Conservation (phyloP, 2,113 vertebrate species). For the Siniperca knerii region DNA sequence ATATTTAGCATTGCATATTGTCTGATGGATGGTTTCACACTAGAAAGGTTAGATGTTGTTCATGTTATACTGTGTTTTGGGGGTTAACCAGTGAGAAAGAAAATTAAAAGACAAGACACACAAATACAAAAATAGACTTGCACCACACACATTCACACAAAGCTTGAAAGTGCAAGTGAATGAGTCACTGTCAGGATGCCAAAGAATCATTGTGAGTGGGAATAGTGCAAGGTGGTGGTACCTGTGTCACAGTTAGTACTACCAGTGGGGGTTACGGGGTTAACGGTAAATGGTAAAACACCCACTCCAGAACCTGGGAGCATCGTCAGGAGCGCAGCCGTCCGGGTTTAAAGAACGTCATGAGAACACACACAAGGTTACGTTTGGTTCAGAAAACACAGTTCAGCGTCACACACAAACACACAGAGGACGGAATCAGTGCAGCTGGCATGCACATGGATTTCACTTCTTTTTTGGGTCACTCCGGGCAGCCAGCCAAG, state of each 20-base stretch:
- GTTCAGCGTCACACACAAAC: conserved; percentile 57
- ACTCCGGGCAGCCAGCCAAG: conserved; percentile 61
- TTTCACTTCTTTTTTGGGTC: conserved; percentile 41
- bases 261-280: conserved; percentile 93
- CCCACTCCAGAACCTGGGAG: conserved; percentile 95
- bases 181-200: conserved; percentile 35
- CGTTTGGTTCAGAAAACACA: conserved; percentile 69
- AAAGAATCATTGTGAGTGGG: conserved; percentile 44
- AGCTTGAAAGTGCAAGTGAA: conserved; percentile 39
- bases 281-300: conserved; percentile 96
- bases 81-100: conserved; percentile 3
- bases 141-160: conserved; percentile 40
- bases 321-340: conserved; percentile 86
- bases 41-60: conserved; percentile 20
- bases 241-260: conserved; percentile 99
- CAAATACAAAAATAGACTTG: conserved; percentile 33
- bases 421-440: conserved; percentile 51
- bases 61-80: conserved; percentile 9
- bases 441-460: conserved; percentile 73
- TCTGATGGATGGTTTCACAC: background rate
- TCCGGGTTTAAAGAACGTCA: conserved; percentile 81
- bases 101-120: conserved; percentile 15
- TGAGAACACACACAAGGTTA: conserved; percentile 83
- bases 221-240: conserved; percentile 85
- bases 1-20: conserved; percentile 1